These are phyloP conservation scores for Mythimna pallens DNA, from an alignment of 2,888 invertebrate species.

Conservation along the genomic window DNA sequence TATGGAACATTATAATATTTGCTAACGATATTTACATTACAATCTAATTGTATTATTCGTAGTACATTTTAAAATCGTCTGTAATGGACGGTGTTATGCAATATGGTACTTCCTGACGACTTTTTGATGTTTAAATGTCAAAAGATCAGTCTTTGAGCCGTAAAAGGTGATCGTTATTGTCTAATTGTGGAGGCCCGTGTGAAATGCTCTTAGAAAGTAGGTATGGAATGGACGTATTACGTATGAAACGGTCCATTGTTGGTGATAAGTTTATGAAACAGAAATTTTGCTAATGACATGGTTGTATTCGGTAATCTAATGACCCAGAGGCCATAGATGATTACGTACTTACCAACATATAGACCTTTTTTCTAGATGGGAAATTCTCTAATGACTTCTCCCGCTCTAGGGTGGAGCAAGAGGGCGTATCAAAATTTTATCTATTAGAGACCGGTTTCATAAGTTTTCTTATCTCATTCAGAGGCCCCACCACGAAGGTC, in stretches of 20 bases:
- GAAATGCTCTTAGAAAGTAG: slow-evolving; percentile 49
- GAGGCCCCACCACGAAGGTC: background rate
- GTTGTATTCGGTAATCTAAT: background rate
- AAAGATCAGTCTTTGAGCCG: background rate
- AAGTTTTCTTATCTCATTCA: background rate
- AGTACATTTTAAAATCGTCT: slow-evolving; percentile 37
- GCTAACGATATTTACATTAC: slow-evolving; percentile 33
- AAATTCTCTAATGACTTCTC: background rate
- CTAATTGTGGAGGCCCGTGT: slow-evolving; percentile 43
- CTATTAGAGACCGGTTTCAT: too few species aligned
- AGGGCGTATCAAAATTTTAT: too few species aligned
- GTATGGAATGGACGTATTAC: slow-evolving; percentile 18
- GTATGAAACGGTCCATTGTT: slow-evolving; percentile 35
- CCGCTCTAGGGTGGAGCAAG: too few species aligned
- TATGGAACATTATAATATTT: slow-evolving; percentile 31
- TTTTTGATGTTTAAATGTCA: slow-evolving; percentile 52
- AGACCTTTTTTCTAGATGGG: too few species aligned
- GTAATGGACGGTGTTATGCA: slow-evolving; percentile 47
- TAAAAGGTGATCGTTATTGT: slow-evolving; percentile 34
- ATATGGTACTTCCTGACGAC: slow-evolving; percentile 55
- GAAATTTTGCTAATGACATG: slow-evolving; percentile 5
- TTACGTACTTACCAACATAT: background rate
- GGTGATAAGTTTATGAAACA: slow-evolving; percentile 4
- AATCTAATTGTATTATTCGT: slow-evolving; percentile 30
- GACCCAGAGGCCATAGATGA: too few species aligned